Conservation (phyloP, 2,113 vertebrate species). For the Sisor rabdophorus region DNA sequence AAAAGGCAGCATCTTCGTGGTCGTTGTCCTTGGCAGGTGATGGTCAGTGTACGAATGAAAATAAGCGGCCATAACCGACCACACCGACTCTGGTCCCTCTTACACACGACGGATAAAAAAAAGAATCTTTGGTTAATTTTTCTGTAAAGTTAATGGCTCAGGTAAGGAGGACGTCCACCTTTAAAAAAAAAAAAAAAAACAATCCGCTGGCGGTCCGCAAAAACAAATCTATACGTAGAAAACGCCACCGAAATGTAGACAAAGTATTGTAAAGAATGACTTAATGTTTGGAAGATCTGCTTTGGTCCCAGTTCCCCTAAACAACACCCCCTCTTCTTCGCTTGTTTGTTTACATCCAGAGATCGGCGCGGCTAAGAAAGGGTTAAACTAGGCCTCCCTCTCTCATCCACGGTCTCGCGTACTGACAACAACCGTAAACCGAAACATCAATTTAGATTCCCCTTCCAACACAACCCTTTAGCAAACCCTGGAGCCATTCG, state of each 20-base stretch:
- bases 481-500: neutral
- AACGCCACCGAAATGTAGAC: neutral
- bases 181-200: neutral
- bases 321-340: conserved; percentile 58
- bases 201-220: neutral
- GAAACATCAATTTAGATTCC: neutral
- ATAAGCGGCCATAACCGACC: conserved; percentile 46
- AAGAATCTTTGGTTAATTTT: conserved; percentile 5
- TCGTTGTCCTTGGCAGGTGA: conserved; percentile 47
- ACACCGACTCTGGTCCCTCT: conserved; percentile 35
- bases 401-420: conserved; percentile 66
- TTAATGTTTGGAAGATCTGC: conserved; percentile 41
- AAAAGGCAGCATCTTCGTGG: conserved; percentile 53
- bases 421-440: conserved; percentile 39
- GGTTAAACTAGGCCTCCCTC: conserved; percentile 69
- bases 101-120: neutral
- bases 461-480: no score
- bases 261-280: neutral
- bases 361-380: conserved; percentile 55
- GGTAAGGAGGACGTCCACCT: neutral
- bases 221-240: neutral
- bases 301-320: conserved; percentile 67
- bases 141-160: neutral
- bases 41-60: conserved; percentile 53
- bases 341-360: conserved; percentile 75